Base-by-base conservation (phyloP, 2,888 invertebrate species). In the Trissoscelio sp. region DNA sequence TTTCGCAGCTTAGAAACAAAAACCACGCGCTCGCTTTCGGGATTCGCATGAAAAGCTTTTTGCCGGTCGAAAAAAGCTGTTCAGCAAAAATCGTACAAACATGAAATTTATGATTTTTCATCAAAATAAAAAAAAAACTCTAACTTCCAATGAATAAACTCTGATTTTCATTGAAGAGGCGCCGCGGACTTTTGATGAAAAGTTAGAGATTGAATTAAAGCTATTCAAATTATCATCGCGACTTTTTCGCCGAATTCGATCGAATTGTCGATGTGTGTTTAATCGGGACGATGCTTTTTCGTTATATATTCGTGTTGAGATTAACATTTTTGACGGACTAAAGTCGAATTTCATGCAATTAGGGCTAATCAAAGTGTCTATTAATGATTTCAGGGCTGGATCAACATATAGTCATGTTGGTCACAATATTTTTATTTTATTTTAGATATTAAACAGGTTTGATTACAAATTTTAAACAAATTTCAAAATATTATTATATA, bases 21-120 rank as follows among this genome's bases (percentile, higher is more conserved):
- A 39, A 12, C 12, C n/a, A n/a, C n/a, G n/a, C n/a, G n/a, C n/a
- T n/a, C n/a, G n/a, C n/a, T n/a, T n/a, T n/a, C n/a, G n/a, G n/a
- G n/a, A n/a, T n/a, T n/a, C n/a, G n/a, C n/a, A 28, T 28, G 6
- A 28, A 53, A 48, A 22, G 2, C 28, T n/a, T 14, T n/a, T n/a
- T n/a, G n/a, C n/a, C n/a, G n/a, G 53, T 37, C n/a, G 22, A 46
- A 69, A 69, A 57, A 57, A 24, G 37, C 42, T 57, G 44, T 69
- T 57, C 69, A 57, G 6, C 34, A 12, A 34, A 69, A 69, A 55
- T 6, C 55, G 31, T 31, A 55, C 44, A 44, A 46, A 57, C 39
- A 51, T 11, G 2, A 46, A 20, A 72, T 72, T 48, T 37, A 39
- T 28, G 39, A 60, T 51, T 72, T 72, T 72, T 58, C 46, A 57